Conservation (phyloP, 2,113 vertebrate genomes). For the Platichthys flesus region DNA sequence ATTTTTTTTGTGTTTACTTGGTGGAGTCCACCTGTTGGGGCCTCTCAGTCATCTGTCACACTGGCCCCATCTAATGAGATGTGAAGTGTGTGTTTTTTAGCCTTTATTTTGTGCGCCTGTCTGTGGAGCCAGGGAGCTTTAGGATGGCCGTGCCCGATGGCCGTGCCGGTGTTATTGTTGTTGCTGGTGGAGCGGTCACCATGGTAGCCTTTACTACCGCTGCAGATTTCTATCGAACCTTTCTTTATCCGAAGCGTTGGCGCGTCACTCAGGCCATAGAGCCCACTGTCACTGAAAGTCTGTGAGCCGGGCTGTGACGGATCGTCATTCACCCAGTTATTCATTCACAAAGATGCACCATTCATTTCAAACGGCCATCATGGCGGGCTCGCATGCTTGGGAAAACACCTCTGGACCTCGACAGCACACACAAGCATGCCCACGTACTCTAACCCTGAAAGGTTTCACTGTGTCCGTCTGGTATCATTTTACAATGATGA, state of each 20-base stretch:
- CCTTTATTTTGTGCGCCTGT: conserved; percentile 59
- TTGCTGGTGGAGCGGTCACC: conserved; percentile 72
- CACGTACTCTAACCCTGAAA: neutral
- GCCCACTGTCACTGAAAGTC: conserved; percentile 51
- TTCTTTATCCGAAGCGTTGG: conserved; percentile 64
- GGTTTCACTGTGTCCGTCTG: conserved; percentile 9
- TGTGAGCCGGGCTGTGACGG: conserved; percentile 32
- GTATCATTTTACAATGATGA: neutral
- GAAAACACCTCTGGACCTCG: conserved; percentile 24
- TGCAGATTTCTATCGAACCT: conserved; percentile 79
- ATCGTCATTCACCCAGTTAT: conserved; percentile 62
- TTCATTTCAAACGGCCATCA: conserved; percentile 39
- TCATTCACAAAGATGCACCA: conserved; percentile 68
- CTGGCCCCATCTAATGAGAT: conserved; percentile 67
- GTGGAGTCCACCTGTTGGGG: no score
- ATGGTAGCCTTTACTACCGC: conserved; percentile 63
- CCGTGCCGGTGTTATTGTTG: conserved; percentile 66
- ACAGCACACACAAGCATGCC: neutral
- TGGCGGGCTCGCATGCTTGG: conserved; percentile 46
- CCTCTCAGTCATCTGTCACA: conserved; percentile 50
- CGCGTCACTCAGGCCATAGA: conserved; percentile 45
- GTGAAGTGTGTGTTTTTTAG: conserved; percentile 81
- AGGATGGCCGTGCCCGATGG: conserved; percentile 32
- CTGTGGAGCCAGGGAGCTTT: conserved; percentile 75
- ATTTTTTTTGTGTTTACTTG: no score